Evolutionary conservation across 2,888 invertebrate genomes (phyloP).

Genomic region (Chrysopilus asiliformis): DNA sequence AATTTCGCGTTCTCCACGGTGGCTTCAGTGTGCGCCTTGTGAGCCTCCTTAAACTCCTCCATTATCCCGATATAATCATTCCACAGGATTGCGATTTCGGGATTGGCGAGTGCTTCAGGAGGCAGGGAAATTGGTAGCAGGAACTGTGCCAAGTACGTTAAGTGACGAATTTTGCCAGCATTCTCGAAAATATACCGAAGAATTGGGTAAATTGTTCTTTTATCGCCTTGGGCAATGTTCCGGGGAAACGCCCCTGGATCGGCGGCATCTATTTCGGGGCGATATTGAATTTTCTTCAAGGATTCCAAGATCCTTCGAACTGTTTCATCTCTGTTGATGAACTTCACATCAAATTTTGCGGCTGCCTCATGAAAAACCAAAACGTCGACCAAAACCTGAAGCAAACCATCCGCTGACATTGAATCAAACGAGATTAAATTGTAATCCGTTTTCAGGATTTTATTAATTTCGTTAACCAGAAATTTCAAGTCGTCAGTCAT

Average conservation of each 20-base stretch:
- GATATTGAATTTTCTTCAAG: constrained; percentile 66
- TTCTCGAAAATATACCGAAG: constrained; percentile 67
- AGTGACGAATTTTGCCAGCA: constrained; percentile 58
- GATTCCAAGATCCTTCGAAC: constrained; percentile 56
- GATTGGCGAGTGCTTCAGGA: constrained; percentile 57
- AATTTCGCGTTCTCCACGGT: constrained; percentile 49
- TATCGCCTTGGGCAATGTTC: constrained; percentile 48
- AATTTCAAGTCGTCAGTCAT: constrained; percentile 57
- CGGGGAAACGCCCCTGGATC: constrained; percentile 35
- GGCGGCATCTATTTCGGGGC: constrained; percentile 40
- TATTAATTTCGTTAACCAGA: constrained; percentile 60
- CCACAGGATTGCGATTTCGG: constrained; percentile 55
- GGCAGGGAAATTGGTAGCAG: constrained; percentile 54
- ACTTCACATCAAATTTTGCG: constrained; percentile 56
- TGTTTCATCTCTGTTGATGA: constrained; percentile 63
- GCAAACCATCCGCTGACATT: constrained; percentile 55
- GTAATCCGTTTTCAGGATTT: constrained; percentile 54
- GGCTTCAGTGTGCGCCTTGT: constrained; percentile 53
- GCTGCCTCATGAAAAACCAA: constrained; percentile 55
- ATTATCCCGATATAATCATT: constrained; percentile 61
- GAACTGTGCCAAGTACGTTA: constrained; percentile 71
- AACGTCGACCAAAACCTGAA: constrained; percentile 68
- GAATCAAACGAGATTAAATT: constrained; percentile 79
- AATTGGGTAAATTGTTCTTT: constrained; percentile 60
- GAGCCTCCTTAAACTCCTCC: constrained; percentile 66